phyloP scores from a whole-genome alignment of 2,113 vertebrate genomes.

The Ptilonorhynchus violaceus region DNA sequence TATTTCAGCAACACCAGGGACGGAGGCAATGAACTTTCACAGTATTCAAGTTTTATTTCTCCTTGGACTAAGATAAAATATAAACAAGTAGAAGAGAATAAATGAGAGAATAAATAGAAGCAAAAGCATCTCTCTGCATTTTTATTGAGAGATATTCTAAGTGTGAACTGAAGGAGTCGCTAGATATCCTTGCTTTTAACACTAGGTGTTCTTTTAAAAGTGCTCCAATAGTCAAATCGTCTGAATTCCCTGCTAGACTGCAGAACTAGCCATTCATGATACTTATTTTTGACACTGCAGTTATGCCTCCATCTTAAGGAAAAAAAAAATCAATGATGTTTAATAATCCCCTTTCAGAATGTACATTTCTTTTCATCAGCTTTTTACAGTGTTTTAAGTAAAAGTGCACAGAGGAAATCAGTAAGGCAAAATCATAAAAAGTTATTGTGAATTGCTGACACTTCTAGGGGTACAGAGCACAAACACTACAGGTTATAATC shows the following conservation, averaged over 20 bases:
- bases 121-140: slow-evolving; percentile 9
- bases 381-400: slow-evolving; percentile 55
- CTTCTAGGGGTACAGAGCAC: not conserved
- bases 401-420: slow-evolving; percentile 30
- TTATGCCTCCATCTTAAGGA: slow-evolving; percentile 71
- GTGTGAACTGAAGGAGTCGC: slow-evolving; percentile 80
- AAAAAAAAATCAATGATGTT: slow-evolving; percentile 56
- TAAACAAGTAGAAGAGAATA: slow-evolving; percentile 16
- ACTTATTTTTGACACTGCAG: slow-evolving; percentile 78
- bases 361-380: slow-evolving; percentile 46
- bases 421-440: slow-evolving; percentile 25
- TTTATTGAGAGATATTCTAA: slow-evolving; percentile 61
- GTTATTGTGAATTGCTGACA: slow-evolving; percentile 23
- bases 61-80: not conserved
- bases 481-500: not conserved
- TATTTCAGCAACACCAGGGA: not conserved
- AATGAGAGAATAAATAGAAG: slow-evolving; percentile 46
- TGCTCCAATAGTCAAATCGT: slow-evolving; percentile 68
- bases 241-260: slow-evolving; percentile 75
- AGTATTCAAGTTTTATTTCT: slow-evolving; percentile 21
- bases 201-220: slow-evolving; percentile 65
- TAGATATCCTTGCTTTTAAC: slow-evolving; percentile 78
- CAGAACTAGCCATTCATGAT: slow-evolving; percentile 78
- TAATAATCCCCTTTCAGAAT: slow-evolving; percentile 57
- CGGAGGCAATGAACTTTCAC: not conserved